Evolutionary conservation across 2,888 invertebrate species (phyloP).

Genomic region (Charanyca ferruginea): DNA sequence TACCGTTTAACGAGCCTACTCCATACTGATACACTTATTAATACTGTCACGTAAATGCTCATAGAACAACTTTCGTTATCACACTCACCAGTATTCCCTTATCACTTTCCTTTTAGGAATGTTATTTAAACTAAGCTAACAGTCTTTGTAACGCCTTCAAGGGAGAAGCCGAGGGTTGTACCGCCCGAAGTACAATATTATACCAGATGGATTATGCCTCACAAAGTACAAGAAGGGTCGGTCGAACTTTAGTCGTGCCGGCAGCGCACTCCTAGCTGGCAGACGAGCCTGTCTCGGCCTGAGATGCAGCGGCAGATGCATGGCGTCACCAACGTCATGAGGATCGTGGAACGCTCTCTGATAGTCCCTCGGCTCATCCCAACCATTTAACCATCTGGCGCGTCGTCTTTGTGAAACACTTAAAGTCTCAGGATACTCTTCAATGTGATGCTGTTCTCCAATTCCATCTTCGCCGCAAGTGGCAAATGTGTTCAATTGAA

Average conservation of each 20-base stretch:
- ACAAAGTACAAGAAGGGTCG: conserved; percentile 97
- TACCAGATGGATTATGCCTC: conserved; percentile 97
- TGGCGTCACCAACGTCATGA: conserved; percentile 87
- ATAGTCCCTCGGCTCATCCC: conserved; percentile 92
- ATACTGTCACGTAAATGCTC: conserved; percentile 90
- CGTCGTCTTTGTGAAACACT: conserved; percentile 79
- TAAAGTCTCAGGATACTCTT: conserved; percentile 95
- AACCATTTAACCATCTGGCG: conserved; percentile 86
- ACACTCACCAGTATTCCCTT: conserved; percentile 85
- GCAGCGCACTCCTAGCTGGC: conserved; percentile 92
- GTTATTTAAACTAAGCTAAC: conserved; percentile 86
- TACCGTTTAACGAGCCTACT: conserved; percentile 70
- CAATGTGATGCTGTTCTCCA: conserved; percentile 94
- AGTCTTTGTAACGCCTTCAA: conserved; percentile 88
- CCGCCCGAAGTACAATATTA: conserved; percentile 96
- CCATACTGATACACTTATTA: conserved; percentile 83
- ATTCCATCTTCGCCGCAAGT: conserved; percentile 95
- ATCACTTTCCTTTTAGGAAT: conserved; percentile 89
- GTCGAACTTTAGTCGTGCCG: conserved; percentile 95
- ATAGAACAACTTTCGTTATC: conserved; percentile 82
- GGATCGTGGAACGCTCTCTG: conserved; percentile 94
- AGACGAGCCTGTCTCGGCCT: conserved; percentile 94
- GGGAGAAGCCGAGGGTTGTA: conserved; percentile 96
- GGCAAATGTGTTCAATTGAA: conserved; percentile 96
- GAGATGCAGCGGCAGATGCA: conserved; percentile 92